Evolutionary conservation across 2,113 vertebrate species (phyloP).

Genomic region (Notarius quadriscutis): DNA sequence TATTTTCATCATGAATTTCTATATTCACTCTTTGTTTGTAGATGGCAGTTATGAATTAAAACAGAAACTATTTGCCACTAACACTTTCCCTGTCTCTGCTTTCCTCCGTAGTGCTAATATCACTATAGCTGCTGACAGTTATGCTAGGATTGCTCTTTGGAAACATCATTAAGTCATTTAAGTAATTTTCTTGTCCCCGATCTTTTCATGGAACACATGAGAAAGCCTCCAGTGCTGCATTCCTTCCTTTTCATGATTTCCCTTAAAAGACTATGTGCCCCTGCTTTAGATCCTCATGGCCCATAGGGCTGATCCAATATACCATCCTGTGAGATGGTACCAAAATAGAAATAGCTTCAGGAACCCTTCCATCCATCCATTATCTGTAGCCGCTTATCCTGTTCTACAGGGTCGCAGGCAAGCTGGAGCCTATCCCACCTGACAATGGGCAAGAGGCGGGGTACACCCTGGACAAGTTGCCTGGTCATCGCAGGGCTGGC

Average conservation of each 20-base stretch:
- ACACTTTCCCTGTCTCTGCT: not conserved
- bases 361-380: not conserved
- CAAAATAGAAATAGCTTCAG: conserved; percentile 21
- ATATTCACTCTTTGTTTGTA: not conserved
- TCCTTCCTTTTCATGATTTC: not conserved
- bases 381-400: too few relatives aligned
- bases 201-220: not conserved
- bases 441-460: too few relatives aligned
- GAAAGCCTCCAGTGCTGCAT: not conserved
- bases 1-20: conserved; percentile 19
- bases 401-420: too few relatives aligned
- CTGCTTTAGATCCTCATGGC: not conserved
- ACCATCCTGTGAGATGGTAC: not conserved
- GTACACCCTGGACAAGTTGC: too few relatives aligned
- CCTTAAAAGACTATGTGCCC: not conserved
- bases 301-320: not conserved
- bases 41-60: conserved; percentile 14
- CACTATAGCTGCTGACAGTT: conserved; percentile 47
- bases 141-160: not conserved
- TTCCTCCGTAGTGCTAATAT: conserved; percentile 50
- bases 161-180: not conserved
- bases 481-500: too few relatives aligned
- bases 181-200: conserved; percentile 39
- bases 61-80: not conserved
- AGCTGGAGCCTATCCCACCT: too few relatives aligned